Base-by-base conservation (phyloP, 2,113 vertebrate species). In the Cyanoramphus novaezelandiae region DNA sequence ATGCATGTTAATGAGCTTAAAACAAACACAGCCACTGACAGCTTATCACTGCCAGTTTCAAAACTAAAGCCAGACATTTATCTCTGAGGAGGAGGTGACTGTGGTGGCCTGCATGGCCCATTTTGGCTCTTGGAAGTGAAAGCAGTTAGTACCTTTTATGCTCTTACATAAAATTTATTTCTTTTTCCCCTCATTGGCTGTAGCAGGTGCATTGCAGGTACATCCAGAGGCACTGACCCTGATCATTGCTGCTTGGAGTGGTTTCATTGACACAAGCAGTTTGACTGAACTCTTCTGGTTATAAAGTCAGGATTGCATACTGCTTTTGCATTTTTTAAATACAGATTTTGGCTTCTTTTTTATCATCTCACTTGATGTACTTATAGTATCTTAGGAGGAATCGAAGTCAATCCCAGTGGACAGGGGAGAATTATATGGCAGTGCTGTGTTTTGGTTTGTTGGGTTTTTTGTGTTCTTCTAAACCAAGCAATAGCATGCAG, bases 141-240 rank as follows among this genome's bases (percentile, higher is more conserved):
- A 74, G 24, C 21, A 20, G n/a, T 31, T 78, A 18, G 11, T 83
- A 35, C 24, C 28, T 35, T 47, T 70, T 53, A 19, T 35, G 15
- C 6, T 81, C 7, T 67, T 29, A 16, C 0, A 7, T 29, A 33
- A 11, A 57, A 49, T 84, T 67, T 1, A 18, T 35, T 65, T 50
- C 2, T 59, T 63, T 47, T 62, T 15, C 9, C 20, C 8, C 20
- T 55, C 20, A 1, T 35, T 52, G 1, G 0, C 44, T 55, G 5
- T 24, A 47, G 64, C 49, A 49, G 28, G 23, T 69, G 31, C 11
- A 17, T 53, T 78, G 41, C 50, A 29, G 72, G 9, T 70, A 46
- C 11, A 6, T 37, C 20, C 14, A 11, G 55, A 60, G 43, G 47
- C 47, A 52, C 20, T 37, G n/a, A 35, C 25, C 17, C 33, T 39